phyloP scores from a whole-genome alignment of 2,888 invertebrate genomes.

The Dasypolia templi region DNA sequence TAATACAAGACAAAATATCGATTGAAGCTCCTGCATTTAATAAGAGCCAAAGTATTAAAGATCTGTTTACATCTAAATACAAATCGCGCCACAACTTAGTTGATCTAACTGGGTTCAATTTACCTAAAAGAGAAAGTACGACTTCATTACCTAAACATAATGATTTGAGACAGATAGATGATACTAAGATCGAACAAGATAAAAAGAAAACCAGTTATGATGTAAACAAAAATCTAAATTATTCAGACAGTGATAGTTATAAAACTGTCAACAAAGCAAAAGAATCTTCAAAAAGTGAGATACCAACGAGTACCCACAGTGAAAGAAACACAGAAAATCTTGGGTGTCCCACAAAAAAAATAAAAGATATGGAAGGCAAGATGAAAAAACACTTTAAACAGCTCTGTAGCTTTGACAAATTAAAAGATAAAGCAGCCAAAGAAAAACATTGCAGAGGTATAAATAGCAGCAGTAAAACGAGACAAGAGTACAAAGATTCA shows the following conservation, averaged over 20 bases:
- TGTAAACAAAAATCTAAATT: neutral
- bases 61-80: neutral
- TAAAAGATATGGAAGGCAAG: conserved; percentile 3
- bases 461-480: conserved; percentile 7
- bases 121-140: conserved; percentile 24
- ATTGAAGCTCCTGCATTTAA: neutral
- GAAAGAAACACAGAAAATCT: neutral
- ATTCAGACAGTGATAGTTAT: neutral
- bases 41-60: conserved; percentile 20
- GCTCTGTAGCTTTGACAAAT: neutral
- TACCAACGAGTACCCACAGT: neutral
- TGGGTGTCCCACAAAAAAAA: neutral
- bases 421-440: neutral
- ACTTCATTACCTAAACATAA: conserved; percentile 10
- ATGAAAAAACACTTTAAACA: conserved; percentile 11
- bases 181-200: conserved; percentile 1
- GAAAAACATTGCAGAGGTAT: neutral
- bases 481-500: neutral
- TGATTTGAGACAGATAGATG: neutral
- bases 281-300: neutral
- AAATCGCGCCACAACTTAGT: conserved; percentile 44
- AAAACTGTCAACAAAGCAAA: neutral
- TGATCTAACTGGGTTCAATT: conserved; percentile 45
- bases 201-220: neutral
- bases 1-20: conserved; percentile 8